Evolutionary conservation across 2,888 invertebrate genomes (phyloP), one percentile per base, ranked within the genome.

Genomic region (Drosophila dives): DNA sequence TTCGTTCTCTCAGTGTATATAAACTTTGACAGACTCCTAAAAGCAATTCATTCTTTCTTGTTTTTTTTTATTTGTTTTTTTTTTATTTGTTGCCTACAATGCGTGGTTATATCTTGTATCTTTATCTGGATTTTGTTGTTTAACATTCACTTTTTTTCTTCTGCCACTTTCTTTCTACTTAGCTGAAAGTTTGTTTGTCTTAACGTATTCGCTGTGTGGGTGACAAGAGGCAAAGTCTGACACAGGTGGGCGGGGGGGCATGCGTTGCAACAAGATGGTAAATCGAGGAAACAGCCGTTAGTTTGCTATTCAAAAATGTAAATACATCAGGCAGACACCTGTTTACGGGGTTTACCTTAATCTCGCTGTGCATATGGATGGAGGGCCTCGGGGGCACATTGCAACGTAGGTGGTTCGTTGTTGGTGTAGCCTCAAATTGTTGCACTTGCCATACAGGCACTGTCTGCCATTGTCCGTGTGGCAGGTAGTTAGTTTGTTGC

Each of bases 251-350:
- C 42, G 11, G 23, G 33, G 33, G 64, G 32, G 53, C 60, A 79
- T 76, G 80, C 70, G 80, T 76, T 72, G 55, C 56, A 64, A 34
- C 54, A 53, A 54, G 48, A 26, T 45, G 45, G 4, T 23, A 62
- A 36, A 55, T 36, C 15, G 12, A 50, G 51, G n/a, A 45, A 76
- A 74, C 64, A 82, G 63, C 71, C 71, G 79, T 81, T 80, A 78
- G 71, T 75, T 78, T 78, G 42, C 32, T 42, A 42, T 78, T 80
- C 68, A 54, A 72, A 63, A 77, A 80, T 80, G 71, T 72, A 66
- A 78, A 86, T 81, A 73, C 86, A 86, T 75, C 32, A 64, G 74
- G 66, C 76, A 79, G 74, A 84, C 84, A 85, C 84, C 89, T 85
- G 84, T 86, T 85, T 89, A 81, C 74, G 72, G 83, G 54, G 45